Conservation (phyloP, 92 coral and sea anemone genomes). For the Zoanthus sansibaricus region DNA sequence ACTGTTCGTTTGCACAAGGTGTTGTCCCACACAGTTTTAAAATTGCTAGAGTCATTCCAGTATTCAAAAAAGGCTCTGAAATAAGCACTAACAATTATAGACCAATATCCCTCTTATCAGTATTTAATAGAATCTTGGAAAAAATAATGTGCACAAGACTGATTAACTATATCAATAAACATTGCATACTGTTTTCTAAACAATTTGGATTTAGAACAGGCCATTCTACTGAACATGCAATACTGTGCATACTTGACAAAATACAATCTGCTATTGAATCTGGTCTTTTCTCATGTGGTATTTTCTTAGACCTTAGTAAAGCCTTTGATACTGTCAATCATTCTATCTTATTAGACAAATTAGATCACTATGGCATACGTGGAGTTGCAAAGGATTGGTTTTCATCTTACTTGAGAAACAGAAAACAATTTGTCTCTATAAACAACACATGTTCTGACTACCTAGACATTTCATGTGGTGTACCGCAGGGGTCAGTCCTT, state of each 20-base stretch:
- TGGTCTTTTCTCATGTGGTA: conserved; percentile 6
- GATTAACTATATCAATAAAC: not conserved
- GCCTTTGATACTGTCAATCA: conserved; percentile 1
- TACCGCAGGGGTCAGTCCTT: not conserved
- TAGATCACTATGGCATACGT: conserved; percentile 22
- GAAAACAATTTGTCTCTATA: not conserved
- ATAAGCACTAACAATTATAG: conserved; percentile 6
- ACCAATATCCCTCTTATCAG: conserved; percentile 6
- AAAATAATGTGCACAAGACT: not conserved
- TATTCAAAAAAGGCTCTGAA: conserved; percentile 21
- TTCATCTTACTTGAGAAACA: conserved; percentile 7
- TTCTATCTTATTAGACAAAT: not conserved
- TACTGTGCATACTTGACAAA: not conserved
- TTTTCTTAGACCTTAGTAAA: conserved; percentile 4
- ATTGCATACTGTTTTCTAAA: conserved; percentile 2
- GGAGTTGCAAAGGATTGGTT: conserved; percentile 25
- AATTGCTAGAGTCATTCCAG: conserved; percentile 20
- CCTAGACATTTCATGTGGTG: conserved; percentile 15
- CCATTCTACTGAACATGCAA: conserved; percentile 4
- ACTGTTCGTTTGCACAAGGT: conserved; percentile 14
- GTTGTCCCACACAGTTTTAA: conserved; percentile 9
- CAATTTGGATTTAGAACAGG: conserved; percentile 7
- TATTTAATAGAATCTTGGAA: conserved; percentile 4
- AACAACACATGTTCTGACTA: conserved; percentile 22
- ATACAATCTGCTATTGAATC: not conserved